Percentiles rank a stretch among this genome's conserved stretches.
Conservation (phyloP, 2,113 vertebrate species). For the Cryptomyrus ogoouensis region DNA sequence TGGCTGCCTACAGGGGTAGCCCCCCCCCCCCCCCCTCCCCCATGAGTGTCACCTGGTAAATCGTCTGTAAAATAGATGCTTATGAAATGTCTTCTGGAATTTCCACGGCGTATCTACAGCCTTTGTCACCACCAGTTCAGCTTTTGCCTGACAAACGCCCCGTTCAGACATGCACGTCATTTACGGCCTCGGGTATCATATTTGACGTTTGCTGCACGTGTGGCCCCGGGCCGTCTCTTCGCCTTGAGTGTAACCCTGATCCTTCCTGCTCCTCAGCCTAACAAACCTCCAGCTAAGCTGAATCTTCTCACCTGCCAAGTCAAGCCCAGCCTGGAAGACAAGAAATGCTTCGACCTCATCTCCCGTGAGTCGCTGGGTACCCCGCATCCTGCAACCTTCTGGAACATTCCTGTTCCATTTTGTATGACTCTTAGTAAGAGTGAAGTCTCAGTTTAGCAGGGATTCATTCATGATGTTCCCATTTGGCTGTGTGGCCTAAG, state of each 20-base stretch:
- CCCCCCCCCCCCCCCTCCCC: no score
- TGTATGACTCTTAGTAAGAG: not conserved
- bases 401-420: not conserved
- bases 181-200: not conserved
- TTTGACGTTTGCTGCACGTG: not conserved
- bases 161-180: not conserved
- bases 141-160: not conserved
- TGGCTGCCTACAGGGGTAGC: no score
- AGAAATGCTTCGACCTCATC: constrained; percentile 63
- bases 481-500: not conserved
- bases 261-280: constrained; percentile 41
- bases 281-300: constrained; percentile 53
- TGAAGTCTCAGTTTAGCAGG: not conserved
- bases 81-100: not conserved
- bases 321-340: constrained; percentile 59
- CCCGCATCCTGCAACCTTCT: not conserved
- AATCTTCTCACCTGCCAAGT: constrained; percentile 67
- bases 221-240: not conserved
- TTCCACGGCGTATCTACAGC: not conserved
- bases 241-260: not conserved
- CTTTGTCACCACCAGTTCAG: not conserved
- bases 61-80: not conserved
- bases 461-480: no score
- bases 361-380: constrained; percentile 47
- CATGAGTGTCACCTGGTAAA: not conserved